Evolutionary conservation across 2,888 invertebrate species (phyloP).

Genomic region (Synergus itoensis): DNA sequence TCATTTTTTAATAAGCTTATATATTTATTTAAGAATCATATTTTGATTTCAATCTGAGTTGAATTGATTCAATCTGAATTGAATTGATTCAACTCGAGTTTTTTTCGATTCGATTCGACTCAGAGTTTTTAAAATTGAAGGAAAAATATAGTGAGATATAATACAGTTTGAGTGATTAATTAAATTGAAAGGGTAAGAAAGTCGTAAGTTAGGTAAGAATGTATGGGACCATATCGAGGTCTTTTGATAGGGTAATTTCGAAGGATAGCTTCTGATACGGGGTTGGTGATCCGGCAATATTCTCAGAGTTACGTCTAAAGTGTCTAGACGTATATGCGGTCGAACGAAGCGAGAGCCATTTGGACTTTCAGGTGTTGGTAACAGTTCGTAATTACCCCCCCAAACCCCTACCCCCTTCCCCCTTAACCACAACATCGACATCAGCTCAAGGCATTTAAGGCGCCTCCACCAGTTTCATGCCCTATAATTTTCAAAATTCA

Average conservation of each 20-base stretch:
- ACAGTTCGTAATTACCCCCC: conserved; percentile 58
- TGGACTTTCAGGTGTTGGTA: conserved; percentile 73
- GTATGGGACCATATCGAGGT: conserved; percentile 55
- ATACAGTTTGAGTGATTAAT: neutral
- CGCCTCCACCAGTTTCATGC: conserved; percentile 65
- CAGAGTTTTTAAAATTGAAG: no score
- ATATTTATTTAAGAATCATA: no score
- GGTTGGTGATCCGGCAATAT: conserved; percentile 65
- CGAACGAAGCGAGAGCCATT: conserved; percentile 59
- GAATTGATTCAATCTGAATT: no score
- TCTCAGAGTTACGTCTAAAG: conserved; percentile 60
- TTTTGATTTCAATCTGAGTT: no score
- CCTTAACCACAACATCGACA: conserved; percentile 58
- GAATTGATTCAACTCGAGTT: no score
- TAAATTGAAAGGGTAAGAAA: neutral
- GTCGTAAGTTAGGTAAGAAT: conserved; percentile 53
- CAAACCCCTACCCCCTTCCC: conserved; percentile 37
- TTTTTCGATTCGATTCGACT: no score
- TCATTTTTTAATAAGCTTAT: neutral
- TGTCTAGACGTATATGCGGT: conserved; percentile 67
- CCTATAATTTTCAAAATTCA: conserved; percentile 73
- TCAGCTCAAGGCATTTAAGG: conserved; percentile 60
- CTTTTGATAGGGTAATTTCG: conserved; percentile 71
- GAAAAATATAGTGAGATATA: no score
- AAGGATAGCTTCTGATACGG: conserved; percentile 62